Conservation (phyloP, 2,888 invertebrate genomes). For the Augiades crinisus region DNA sequence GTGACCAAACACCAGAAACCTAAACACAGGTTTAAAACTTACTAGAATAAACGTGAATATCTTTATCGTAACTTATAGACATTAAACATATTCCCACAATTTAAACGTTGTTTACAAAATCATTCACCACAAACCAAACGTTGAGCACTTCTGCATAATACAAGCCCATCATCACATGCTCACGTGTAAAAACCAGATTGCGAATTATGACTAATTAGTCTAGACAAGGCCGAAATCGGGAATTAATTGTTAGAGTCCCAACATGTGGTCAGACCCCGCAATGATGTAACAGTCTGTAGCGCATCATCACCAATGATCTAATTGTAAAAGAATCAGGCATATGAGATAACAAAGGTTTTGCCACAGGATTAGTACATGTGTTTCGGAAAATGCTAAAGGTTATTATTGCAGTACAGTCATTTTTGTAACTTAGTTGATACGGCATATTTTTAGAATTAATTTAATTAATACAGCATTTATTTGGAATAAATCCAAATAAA, state of each 20-base stretch:
- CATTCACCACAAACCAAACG: slow-evolving; percentile 8
- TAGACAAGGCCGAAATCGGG: slow-evolving; percentile 27
- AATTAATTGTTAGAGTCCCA: slow-evolving; percentile 7
- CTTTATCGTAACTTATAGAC: too few species aligned
- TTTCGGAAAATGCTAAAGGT: too few species aligned
- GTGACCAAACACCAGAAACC: too few species aligned
- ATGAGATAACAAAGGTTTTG: slow-evolving; percentile 1
- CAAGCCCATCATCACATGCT: slow-evolving; percentile 27
- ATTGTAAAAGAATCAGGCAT: not conserved
- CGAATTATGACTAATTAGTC: slow-evolving; percentile 32
- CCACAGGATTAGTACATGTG: not conserved
- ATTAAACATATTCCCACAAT: not conserved
- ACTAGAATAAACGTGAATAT: too few species aligned
- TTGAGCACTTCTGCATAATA: not conserved
- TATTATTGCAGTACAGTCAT: too few species aligned
- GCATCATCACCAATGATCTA: not conserved
- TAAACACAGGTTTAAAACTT: too few species aligned
- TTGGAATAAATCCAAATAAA: too few species aligned
- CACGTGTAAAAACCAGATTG: slow-evolving; percentile 29
- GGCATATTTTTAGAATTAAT: too few species aligned
- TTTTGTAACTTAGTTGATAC: too few species aligned
- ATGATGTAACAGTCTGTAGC: slow-evolving; percentile 12
- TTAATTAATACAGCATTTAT: too few species aligned
- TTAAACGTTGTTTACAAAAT: not conserved
- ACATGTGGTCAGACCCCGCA: slow-evolving; percentile 12